Evolutionary conservation across 2,797 vertebrate genomes (phyloP).

Genomic region (Macropus fuliginosus): DNA sequence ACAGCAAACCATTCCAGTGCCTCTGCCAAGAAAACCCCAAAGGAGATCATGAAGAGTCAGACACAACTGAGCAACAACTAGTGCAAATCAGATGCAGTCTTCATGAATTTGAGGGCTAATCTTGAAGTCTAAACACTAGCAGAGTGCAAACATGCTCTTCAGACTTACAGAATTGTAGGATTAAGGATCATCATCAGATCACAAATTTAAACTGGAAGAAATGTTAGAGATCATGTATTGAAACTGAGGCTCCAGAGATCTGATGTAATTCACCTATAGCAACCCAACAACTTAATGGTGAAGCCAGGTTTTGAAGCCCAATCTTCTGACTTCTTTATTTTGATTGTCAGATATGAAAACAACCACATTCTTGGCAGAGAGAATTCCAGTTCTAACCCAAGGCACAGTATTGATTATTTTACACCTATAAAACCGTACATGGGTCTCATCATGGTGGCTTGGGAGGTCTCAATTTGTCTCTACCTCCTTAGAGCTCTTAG

Average conservation of each 20-base stretch:
- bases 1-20: background rate
- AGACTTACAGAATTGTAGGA: background rate
- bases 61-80: background rate
- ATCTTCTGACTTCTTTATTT: background rate
- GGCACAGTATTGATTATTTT: background rate
- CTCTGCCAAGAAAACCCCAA: background rate
- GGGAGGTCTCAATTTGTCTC: background rate
- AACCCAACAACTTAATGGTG: background rate
- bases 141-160: background rate
- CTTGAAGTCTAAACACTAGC: background rate
- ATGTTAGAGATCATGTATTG: background rate
- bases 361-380: background rate
- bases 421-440: background rate
- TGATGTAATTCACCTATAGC: background rate
- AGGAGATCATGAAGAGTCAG: background rate
- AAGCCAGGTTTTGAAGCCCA: background rate
- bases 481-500: background rate
- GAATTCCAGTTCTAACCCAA: background rate
- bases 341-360: background rate
- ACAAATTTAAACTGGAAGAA: background rate
- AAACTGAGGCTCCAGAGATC: background rate
- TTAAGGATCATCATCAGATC: background rate
- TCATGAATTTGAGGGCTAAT: background rate
- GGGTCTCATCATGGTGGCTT: background rate
- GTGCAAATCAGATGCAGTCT: background rate